Evolutionary conservation across 2,888 invertebrate genomes (phyloP), one percentile per base, ranked within the genome.

Genomic region (Esperia sulphurella): DNA sequence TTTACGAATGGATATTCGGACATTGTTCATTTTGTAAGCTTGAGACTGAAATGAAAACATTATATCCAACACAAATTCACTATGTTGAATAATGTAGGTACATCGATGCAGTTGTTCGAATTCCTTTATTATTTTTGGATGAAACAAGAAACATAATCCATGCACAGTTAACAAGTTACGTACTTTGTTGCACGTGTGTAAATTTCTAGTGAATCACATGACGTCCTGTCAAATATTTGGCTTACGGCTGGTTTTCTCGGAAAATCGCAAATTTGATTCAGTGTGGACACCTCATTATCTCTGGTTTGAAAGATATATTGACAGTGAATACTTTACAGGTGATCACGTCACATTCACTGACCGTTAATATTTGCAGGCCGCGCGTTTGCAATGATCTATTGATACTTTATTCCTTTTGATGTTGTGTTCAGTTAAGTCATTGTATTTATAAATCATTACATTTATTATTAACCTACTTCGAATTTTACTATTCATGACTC

Each of bases 221-320:
- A 43, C 42, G 38, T 51, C 37, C 40, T 49, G 41, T 54, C 52
- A 48, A 51, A 52, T 29, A 12, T 46, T 48, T 46, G 45, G 51
- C 37, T 50, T 45, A 21, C 21, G 21, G 41, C 33, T 52, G 57
- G 43, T 63, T 66, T 69, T 59, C 59, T 57, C 55, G 58, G 68
- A 65, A 71, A 63, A 58, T 53, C 57, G 59, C 61, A 30, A 43
- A 72, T 76, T 79, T 74, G 72, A 74, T 79, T 64, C 61, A 51
- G 58, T 57, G 61, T 60, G 59, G 61, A 59, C 63, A 65, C 58
- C 74, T 75, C 71, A 74, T 80, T 80, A 80, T 59, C 59, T 57
- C 52, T 52, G 52, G 54, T 63, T 66, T 72, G 80, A 78, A 74
- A 72, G 76, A 77, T 77, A 75, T 76, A 76, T 72, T 67, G 71